Evolutionary conservation across 2,888 invertebrate species (phyloP).

Genomic region (Chloroclysta siterata): DNA sequence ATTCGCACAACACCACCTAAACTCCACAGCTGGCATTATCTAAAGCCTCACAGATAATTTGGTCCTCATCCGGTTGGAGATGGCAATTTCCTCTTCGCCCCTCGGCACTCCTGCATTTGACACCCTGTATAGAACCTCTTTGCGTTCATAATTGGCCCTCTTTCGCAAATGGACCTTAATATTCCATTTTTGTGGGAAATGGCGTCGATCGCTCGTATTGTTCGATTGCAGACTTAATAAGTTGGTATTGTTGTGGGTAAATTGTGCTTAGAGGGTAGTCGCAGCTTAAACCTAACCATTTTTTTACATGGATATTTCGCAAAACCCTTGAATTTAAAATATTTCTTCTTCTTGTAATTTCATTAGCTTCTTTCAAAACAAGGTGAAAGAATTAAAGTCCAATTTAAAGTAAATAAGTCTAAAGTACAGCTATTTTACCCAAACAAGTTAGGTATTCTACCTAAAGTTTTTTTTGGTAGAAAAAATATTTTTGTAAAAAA

Average conservation of each 20-base stretch:
- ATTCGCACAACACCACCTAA: conserved; percentile 6
- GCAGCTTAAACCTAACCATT: background rate
- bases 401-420: too few species aligned
- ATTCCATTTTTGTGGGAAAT: conserved; percentile 45
- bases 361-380: too few species aligned
- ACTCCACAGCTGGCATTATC: conserved; percentile 38
- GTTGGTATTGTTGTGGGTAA: conserved; percentile 34
- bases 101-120: conserved; percentile 58
- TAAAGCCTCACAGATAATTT: conserved; percentile 53
- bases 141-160: conserved; percentile 53
- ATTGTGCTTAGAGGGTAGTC: conserved; percentile 13
- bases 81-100: conserved; percentile 64
- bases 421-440: too few species aligned
- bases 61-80: conserved; percentile 63
- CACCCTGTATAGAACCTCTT: conserved; percentile 49
- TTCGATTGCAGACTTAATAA: conserved; percentile 28
- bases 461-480: too few species aligned
- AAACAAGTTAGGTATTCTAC: too few species aligned
- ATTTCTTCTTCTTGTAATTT: too few species aligned
- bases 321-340: too few species aligned
- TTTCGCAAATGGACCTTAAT: conserved; percentile 41
- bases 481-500: too few species aligned
- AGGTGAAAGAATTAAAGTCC: too few species aligned
- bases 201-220: conserved; percentile 35
- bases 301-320: too few species aligned